Base-by-base conservation (phyloP, 1,140 invertebrate species). In the Drosophila lacertosa region DNA sequence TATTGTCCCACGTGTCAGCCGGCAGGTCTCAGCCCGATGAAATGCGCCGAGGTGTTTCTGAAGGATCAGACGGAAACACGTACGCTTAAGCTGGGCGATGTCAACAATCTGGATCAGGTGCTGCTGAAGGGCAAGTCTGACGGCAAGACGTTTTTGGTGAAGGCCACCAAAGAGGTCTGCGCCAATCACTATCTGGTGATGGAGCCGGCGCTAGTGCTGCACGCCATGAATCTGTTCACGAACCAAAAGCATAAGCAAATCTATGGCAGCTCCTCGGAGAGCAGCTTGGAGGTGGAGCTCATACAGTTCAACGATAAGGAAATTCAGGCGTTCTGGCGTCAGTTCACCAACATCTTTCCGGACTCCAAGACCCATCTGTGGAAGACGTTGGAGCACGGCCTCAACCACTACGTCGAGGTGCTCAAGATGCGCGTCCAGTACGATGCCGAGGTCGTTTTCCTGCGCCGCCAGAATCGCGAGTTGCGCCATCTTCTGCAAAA, bases 401-500 rank as follows among this genome's bases (percentile, higher is more conserved):
- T 94, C n/a, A 91, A 92, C 29, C 93, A 92, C 71, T 94, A 94
- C 84, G 90, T 92, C n/a, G 89, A 92, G 40, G 91, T 93, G 40
- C 81, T 94, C 1, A 93, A 93, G 74, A 92, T 93, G 65, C 86
- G 93, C 6, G 90, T 92, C n/a, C 89, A 91, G 45, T 88, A 93
- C 18, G 92, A 92, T 47, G 69, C 44, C 0, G 92, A 94, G 63
- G 92, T 91, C 0, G 86, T 92, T 39, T 90, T 84, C 32, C 58
- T 94, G 13, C 91, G 91, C n/a, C 91, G 81, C 60, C 93, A 94
- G 80, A 94, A 94, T 81, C 60, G 79, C 3, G 93, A 94, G 72
- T 74, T 94, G 20, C 90, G 92, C 47, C 91, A 92, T 67, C 84
- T 94, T 15, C 77, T 94, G 13, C 81, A 90, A 33, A 89, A 89